Base-by-base conservation (phyloP, 2,113 vertebrate genomes). In the Laterallus jamaicensis region DNA sequence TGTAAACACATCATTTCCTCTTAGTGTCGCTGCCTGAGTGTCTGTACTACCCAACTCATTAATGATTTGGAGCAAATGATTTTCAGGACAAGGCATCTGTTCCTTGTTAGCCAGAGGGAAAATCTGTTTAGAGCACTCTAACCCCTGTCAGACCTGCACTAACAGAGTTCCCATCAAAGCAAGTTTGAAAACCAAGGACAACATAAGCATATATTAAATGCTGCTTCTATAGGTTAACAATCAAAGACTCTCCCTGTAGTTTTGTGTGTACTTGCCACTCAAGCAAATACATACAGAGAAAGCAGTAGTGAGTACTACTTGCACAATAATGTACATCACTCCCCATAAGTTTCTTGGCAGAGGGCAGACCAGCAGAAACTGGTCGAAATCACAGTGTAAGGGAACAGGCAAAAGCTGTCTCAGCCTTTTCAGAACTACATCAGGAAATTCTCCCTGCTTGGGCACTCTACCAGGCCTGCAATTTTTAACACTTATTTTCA, bases 291-390 rank as follows among this genome's bases (percentile, higher is more conserved):
- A 2, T 12, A 49, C 2, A 15, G 17, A 70, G 14, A 10, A 76
- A 71, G 24, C 22, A 17, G 32, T 56, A 52, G 39, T 17, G 29
- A 40, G 88, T 44, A 54, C 35, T 67, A 35, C 68, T 24, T 35
- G 56, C 50, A 32, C 40, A 2, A 0, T 11, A 28, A 40, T 0
- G 5, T 28, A 15, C 25, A 24, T 14, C 16, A n/a, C 15, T 47
- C 44, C 54, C 21, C 2, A 0, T 2, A 52, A 50, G 58, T 26
- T 35, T 50, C 40, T 17, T 19, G 37, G 12, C 40, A 63, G 39
- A 39, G 39, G 39, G 39, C 39, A 39, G 39, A 39, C 39, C 39
- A 39, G 39, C 39, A 39, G 35, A 69, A 88, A 75, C 39, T 10
- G 20, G 20, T 8, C 37, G 47, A 44, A 44, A 56, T 2, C 13